A percentile compares a stretch with the other conserved stretches of the same genome.
phyloP scores from a whole-genome alignment of 1,140 invertebrate genomes.

The Drosophila serrata region DNA sequence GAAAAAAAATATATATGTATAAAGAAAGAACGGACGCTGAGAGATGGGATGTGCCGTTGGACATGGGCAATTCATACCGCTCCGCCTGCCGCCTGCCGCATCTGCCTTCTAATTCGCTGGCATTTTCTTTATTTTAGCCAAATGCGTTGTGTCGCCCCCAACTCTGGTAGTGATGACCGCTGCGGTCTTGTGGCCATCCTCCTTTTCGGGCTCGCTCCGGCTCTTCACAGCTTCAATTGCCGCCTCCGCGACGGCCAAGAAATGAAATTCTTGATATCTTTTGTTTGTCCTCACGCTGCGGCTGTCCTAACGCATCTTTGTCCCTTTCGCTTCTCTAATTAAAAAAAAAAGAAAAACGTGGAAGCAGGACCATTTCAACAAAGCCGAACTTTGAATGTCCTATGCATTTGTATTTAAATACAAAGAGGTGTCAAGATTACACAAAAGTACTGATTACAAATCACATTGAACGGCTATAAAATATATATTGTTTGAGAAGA shows the following conservation, averaged over 20 bases:
- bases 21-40: not conserved
- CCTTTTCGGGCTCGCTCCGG: constrained; percentile 22
- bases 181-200: constrained; percentile 59
- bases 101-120: constrained; percentile 73
- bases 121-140: constrained; percentile 83
- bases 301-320: constrained; percentile 78
- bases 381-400: not conserved
- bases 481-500: not conserved
- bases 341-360: constrained; percentile 61
- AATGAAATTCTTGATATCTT: constrained; percentile 84
- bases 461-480: not conserved
- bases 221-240: constrained; percentile 54
- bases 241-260: constrained; percentile 63
- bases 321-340: constrained; percentile 81
- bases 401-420: not conserved
- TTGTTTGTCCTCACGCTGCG: constrained; percentile 75
- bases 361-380: not conserved
- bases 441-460: not conserved
- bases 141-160: constrained; percentile 64
- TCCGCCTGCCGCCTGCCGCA: constrained; percentile 38
- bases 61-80: constrained; percentile 74
- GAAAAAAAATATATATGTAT: constrained; percentile 6
- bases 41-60: constrained; percentile 44
- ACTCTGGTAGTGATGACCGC: constrained; percentile 65
- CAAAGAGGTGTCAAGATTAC: too few relatives aligned